Conservation (phyloP, 2,113 vertebrate genomes). For the Sinocyclocheilus anshuiensis region DNA sequence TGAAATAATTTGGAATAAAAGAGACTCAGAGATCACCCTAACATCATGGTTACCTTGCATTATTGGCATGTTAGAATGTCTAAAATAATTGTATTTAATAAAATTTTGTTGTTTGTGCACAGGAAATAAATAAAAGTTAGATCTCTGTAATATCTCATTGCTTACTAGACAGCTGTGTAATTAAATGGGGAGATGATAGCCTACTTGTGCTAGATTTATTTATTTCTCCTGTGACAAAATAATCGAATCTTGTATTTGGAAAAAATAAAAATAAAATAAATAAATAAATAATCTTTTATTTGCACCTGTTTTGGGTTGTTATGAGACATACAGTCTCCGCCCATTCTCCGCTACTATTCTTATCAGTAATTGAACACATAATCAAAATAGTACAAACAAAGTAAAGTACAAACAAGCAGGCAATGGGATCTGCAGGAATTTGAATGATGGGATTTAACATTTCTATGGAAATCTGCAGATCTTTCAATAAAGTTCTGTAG, state of each 20-base stretch:
- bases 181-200: neutral
- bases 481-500: neutral
- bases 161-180: neutral
- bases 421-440: neutral
- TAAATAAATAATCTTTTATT: no score
- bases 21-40: neutral
- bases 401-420: neutral
- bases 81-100: neutral
- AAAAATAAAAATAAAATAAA: no score
- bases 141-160: neutral
- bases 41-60: neutral
- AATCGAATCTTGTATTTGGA: neutral
- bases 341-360: neutral
- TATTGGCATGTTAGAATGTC: neutral
- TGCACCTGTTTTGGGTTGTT: no score
- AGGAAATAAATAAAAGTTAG: neutral
- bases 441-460: neutral
- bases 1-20: neutral
- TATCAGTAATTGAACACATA: neutral
- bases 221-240: neutral
- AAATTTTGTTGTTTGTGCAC: neutral
- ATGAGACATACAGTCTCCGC: no score
- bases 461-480: neutral
- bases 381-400: neutral
- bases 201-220: neutral